These are phyloP conservation scores for Pituophis catenifer DNA, from an alignment of 2,113 vertebrate genomes.

Conservation along the genomic window DNA sequence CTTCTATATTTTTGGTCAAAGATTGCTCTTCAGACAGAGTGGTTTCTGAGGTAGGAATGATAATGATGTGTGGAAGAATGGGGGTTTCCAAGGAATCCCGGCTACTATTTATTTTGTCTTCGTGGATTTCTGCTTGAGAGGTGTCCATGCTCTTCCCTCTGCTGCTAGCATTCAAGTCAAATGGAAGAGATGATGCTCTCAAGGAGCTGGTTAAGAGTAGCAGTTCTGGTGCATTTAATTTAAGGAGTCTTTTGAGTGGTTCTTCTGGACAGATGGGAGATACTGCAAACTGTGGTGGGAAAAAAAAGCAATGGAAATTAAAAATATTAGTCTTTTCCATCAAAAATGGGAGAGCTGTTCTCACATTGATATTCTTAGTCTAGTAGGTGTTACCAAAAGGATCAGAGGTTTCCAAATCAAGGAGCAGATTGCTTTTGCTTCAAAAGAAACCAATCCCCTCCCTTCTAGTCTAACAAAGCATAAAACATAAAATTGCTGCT, in stretches of 20 bases:
- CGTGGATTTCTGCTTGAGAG: conserved; percentile 16
- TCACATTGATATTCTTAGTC: not conserved
- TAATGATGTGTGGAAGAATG: conserved; percentile 60
- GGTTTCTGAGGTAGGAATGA: conserved; percentile 67
- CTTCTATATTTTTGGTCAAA: conserved; percentile 34
- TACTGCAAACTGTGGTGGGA: conserved; percentile 26
- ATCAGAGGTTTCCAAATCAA: not conserved
- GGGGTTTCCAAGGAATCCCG: conserved; percentile 34
- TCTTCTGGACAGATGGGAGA: conserved; percentile 53
- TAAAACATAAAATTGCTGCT: not conserved
- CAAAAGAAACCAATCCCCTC: not conserved
- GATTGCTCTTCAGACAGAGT: conserved; percentile 40
- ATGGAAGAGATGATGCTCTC: conserved; percentile 57
- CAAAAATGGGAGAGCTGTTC: not conserved
- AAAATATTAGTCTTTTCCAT: not conserved
- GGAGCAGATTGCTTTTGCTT: not conserved
- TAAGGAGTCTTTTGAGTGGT: not conserved
- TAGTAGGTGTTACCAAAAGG: not conserved
- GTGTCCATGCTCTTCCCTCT: conserved; percentile 8
- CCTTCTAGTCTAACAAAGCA: not conserved
- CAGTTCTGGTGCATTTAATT: conserved; percentile 12
- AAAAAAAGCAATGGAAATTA: rapidly evolving
- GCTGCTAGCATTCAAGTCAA: conserved; percentile 47
- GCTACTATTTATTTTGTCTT: conserved; percentile 26
- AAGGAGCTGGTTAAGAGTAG: conserved; percentile 43